A percentile compares a stretch with the other conserved stretches of the same genome.
Evolutionary conservation across 2,888 invertebrate species (phyloP).

Genomic region (Eupithecia insigniata): DNA sequence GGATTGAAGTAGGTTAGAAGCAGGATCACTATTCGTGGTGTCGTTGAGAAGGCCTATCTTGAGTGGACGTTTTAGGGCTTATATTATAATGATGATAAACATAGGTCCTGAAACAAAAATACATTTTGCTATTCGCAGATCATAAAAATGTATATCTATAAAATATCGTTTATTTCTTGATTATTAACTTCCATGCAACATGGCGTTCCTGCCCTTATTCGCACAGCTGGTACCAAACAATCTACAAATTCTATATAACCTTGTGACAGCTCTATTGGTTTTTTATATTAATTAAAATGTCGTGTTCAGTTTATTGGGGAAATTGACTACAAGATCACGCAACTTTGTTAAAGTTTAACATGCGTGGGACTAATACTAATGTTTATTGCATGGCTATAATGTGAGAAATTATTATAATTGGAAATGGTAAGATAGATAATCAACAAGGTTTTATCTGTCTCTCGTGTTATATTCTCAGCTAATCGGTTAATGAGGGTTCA

Average conservation of each 20-base stretch:
- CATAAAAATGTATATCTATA: neutral
- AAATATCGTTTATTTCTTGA: neutral
- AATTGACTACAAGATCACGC: slow-evolving; percentile 37
- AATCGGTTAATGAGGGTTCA: slow-evolving; percentile 12
- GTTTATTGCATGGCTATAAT: slow-evolving; percentile 32
- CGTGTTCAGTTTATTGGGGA: slow-evolving; percentile 39
- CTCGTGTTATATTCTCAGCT: slow-evolving; percentile 1
- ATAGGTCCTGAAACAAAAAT: neutral
- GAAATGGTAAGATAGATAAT: slow-evolving; percentile 22
- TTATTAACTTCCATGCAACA: slow-evolving; percentile 7
- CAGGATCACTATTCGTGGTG: neutral
- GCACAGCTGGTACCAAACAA: slow-evolving; percentile 70
- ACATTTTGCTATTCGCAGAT: neutral
- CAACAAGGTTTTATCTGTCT: slow-evolving; percentile 13
- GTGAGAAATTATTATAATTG: slow-evolving; percentile 37
- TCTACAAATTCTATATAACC: slow-evolving; percentile 53
- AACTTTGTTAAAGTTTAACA: slow-evolving; percentile 33
- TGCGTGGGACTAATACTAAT: slow-evolving; percentile 41
- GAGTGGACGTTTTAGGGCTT: neutral
- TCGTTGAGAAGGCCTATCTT: neutral
- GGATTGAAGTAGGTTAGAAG: neutral
- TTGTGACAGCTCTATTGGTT: slow-evolving; percentile 55
- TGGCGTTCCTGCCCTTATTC: slow-evolving; percentile 51
- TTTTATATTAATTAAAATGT: slow-evolving; percentile 60
- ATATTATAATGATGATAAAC: neutral